A percentile compares a stretch with the other conserved stretches of the same genome.
These are phyloP conservation scores for Phortica magna DNA, from an alignment of 2,888 invertebrate genomes.

Conservation along the genomic window DNA sequence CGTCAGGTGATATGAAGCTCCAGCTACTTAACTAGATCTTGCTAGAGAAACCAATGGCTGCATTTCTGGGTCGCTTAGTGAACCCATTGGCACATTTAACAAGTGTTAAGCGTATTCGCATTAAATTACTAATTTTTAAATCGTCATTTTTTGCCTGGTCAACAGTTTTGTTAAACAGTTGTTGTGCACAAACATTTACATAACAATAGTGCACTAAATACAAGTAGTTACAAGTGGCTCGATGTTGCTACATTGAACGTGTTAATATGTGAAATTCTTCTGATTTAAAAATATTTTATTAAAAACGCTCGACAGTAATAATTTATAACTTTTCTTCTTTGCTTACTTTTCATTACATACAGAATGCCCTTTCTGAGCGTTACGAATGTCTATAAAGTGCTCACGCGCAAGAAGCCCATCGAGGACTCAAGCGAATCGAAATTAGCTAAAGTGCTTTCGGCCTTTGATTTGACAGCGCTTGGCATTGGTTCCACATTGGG, in stretches of 20 bases:
- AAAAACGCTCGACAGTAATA: constrained; percentile 5
- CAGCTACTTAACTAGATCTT: no score
- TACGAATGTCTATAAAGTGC: constrained; percentile 61
- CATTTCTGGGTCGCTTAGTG: neutral
- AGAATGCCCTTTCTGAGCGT: constrained; percentile 67
- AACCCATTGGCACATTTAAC: neutral
- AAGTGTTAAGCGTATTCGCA: no score
- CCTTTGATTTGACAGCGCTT: constrained; percentile 89
- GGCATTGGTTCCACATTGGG: constrained; percentile 92
- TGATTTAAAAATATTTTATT: neutral
- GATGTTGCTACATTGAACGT: constrained; percentile 41
- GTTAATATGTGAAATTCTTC: constrained; percentile 56
- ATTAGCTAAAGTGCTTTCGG: constrained; percentile 86
- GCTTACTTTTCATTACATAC: neutral
- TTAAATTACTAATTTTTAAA: neutral
- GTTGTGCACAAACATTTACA: neutral
- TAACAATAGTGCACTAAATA: constrained; percentile 5
- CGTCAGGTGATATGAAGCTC: no score
- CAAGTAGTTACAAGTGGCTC: no score
- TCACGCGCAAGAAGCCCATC: constrained; percentile 78
- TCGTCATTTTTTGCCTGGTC: neutral
- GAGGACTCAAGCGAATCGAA: constrained; percentile 77
- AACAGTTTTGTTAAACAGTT: neutral
- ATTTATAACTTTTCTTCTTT: constrained; percentile 31
- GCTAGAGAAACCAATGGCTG: no score